Percentiles rank a stretch among this genome's conserved stretches.
Evolutionary conservation across 2,888 invertebrate genomes (phyloP).

Genomic region (Tinea pellionella): DNA sequence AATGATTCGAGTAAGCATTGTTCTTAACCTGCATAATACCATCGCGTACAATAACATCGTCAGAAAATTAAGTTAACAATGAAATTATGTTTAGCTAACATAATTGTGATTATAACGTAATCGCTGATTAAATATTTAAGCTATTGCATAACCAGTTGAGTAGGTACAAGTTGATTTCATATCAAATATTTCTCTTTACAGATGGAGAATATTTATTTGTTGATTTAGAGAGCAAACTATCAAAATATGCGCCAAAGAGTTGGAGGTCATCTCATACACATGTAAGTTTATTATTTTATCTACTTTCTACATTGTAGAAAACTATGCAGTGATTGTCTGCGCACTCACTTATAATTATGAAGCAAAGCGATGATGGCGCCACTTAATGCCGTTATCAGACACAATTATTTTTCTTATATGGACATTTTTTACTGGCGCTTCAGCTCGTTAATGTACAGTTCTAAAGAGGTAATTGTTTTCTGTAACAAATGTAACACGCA

Average conservation of each 20-base stretch:
- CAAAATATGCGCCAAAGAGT: constrained; percentile 95
- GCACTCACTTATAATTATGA: background rate
- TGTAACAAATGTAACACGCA: background rate
- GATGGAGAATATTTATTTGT: constrained; percentile 97
- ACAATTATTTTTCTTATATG: background rate
- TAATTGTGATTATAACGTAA: background rate
- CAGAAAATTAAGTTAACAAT: background rate
- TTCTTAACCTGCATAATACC: background rate
- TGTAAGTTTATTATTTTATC: constrained; percentile 69
- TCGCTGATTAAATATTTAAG: background rate
- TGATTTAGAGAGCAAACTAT: constrained; percentile 93
- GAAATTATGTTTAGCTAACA: background rate
- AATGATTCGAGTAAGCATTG: background rate
- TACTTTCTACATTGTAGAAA: background rate
- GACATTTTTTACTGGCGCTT: background rate
- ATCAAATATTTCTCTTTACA: constrained; percentile 61
- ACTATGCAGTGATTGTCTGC: background rate
- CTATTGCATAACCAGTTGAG: background rate
- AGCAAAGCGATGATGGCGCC: background rate
- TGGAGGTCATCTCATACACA: constrained; percentile 95
- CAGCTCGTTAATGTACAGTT: constrained; percentile 1
- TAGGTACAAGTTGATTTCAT: background rate
- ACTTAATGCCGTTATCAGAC: constrained; percentile 4
- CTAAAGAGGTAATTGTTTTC: background rate
- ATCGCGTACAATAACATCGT: background rate